Percentiles rank a stretch among this genome's conserved stretches.
phyloP scores from a whole-genome alignment of 2,888 invertebrate species.

The Halictus ligatus region DNA sequence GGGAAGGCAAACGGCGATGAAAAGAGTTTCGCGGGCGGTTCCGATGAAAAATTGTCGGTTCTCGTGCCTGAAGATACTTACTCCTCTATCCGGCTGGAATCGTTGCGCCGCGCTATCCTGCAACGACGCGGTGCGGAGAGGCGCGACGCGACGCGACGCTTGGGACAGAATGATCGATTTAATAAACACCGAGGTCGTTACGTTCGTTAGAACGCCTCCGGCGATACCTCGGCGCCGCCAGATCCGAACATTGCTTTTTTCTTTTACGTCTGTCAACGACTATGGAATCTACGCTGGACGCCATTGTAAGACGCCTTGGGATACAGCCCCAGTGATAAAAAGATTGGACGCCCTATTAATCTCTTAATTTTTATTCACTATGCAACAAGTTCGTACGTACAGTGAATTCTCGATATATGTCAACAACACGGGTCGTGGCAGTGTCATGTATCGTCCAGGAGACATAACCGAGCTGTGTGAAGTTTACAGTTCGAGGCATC shows the following conservation, averaged over 20 bases:
- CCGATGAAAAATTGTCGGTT: constrained; percentile 60
- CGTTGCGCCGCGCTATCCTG: constrained; percentile 19
- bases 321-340: not conserved
- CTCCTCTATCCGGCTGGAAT: constrained; percentile 40
- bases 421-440: too few species aligned
- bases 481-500: too few species aligned
- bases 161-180: constrained; percentile 53
- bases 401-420: too few species aligned
- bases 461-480: too few species aligned
- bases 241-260: not conserved
- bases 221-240: not conserved
- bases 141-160: constrained; percentile 1
- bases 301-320: not conserved
- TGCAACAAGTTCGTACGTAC: too few species aligned
- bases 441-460: too few species aligned
- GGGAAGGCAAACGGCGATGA: constrained; percentile 43
- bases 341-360: too few species aligned
- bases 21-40: constrained; percentile 33
- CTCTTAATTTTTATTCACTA: too few species aligned
- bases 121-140: constrained; percentile 13
- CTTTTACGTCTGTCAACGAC: not conserved
- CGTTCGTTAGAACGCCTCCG: constrained; percentile 47
- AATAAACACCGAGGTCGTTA: constrained; percentile 56
- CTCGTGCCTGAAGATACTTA: constrained; percentile 55
- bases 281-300: not conserved